These are phyloP conservation scores for Tinea semifulvella DNA, from an alignment of 2,888 invertebrate species.

Conservation along the genomic window DNA sequence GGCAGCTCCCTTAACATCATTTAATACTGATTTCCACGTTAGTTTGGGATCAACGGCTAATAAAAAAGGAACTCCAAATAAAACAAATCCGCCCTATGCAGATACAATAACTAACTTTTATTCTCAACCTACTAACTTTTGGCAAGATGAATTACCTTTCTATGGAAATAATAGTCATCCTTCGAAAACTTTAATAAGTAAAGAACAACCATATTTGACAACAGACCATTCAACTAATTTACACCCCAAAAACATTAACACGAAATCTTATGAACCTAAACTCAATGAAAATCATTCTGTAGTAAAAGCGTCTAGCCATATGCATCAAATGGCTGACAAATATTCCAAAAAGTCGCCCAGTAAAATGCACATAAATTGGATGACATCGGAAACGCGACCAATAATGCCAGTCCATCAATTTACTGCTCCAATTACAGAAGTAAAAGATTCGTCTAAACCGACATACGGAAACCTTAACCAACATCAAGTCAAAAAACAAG, in stretches of 20 bases:
- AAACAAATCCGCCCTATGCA: conserved; percentile 40
- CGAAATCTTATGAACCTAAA: conserved; percentile 44
- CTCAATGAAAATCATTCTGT: conserved; percentile 29
- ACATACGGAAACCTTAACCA: conserved; percentile 35
- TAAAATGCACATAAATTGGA: conserved; percentile 62
- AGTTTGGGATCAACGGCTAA: conserved; percentile 43
- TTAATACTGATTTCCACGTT: conserved; percentile 56
- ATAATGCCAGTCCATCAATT: conserved; percentile 38
- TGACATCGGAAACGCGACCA: conserved; percentile 57
- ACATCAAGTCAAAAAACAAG: conserved; percentile 36
- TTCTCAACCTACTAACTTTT: conserved; percentile 49
- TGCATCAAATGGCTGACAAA: conserved; percentile 41
- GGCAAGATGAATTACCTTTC: conserved; percentile 54
- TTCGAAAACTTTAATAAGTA: conserved; percentile 35
- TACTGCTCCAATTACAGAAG: conserved; percentile 31
- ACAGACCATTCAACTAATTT: conserved; percentile 33
- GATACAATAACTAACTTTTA: conserved; percentile 55
- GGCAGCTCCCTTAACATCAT: conserved; percentile 32
- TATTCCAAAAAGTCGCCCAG: conserved; percentile 53
- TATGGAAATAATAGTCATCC: conserved; percentile 38
- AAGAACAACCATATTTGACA: conserved; percentile 43
- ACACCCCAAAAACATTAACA: conserved; percentile 30
- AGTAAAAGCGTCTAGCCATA: conserved; percentile 33
- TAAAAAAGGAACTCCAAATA: conserved; percentile 43
- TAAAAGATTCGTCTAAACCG: conserved; percentile 40